phyloP scores from a whole-genome alignment of 2,888 invertebrate genomes.

The Lithophane semibrunnea region DNA sequence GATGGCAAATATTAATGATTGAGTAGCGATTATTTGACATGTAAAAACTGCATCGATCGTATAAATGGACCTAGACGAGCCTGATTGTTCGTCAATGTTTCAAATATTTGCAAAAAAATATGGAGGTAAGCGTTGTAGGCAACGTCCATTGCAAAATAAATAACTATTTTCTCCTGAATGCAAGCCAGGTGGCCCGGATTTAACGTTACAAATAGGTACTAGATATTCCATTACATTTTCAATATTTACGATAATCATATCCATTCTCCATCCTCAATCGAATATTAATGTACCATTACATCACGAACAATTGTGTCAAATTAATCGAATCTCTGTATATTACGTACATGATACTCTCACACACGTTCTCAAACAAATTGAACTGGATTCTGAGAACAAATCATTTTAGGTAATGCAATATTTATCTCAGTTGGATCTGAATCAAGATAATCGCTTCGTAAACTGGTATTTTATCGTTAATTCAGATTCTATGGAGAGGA shows the following conservation, averaged over 20 bases:
- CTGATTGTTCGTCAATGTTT: not conserved
- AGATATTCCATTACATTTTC: not conserved
- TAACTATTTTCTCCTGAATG: not conserved
- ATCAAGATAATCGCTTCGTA: constrained; percentile 43
- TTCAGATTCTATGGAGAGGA: constrained; percentile 38
- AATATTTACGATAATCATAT: not conserved
- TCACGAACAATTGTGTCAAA: constrained; percentile 6
- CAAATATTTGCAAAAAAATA: not conserved
- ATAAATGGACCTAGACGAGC: not conserved
- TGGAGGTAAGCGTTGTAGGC: not conserved
- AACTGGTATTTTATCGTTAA: constrained; percentile 44
- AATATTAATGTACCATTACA: constrained; percentile 23
- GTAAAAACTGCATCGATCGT: not conserved
- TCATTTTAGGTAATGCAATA: constrained; percentile 18
- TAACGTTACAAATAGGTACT: not conserved
- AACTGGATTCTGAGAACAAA: constrained; percentile 31
- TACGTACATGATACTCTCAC: constrained; percentile 9
- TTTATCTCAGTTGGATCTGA: constrained; percentile 34
- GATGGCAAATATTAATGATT: not conserved
- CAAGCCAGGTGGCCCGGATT: not conserved
- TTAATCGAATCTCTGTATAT: constrained; percentile 4
- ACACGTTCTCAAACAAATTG: constrained; percentile 24
- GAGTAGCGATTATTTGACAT: not conserved
- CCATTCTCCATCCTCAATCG: constrained; percentile 23
- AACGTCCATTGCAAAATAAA: not conserved